Evolutionary conservation across 2,797 vertebrate genomes (phyloP), one percentile per base, ranked within the genome.

Genomic region (Zalophus californianus): DNA sequence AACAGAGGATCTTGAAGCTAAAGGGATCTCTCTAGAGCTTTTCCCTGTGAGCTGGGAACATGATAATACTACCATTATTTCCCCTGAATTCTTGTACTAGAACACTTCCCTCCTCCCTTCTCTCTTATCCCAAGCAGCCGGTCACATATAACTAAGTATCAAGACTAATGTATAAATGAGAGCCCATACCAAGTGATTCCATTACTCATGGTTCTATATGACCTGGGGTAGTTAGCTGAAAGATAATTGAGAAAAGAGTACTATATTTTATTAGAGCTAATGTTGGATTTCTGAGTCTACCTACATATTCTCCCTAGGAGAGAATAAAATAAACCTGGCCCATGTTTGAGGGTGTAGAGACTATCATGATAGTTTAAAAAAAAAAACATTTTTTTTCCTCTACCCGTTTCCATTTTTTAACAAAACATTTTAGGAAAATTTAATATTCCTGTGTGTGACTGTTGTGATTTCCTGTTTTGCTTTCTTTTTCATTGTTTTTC

Each of bases 351-450:
- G 29, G 25, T 0, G n/a, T 79, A 80, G 44, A 56, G 11, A 75
- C 35, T 85, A 9, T 83, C 52, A 52, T 83, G 52, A 62, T 68
- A 90, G 41, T 85, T 95, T 95, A 60, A 50, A 35, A 35, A 35
- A 35, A 60, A 35, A 85, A 66, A 60, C 7, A n/a, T 12, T 32
- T 50, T 38, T 48, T 75, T 62, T 48, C 13, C 12, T 90, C 13
- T 78, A 32, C 38, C 14, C 41, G 90, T 93, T 72, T 68, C 66
- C 18, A 70, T 66, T 58, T 70, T 79, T 95, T 72, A 73, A 84
- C 58, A 83, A 79, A 75, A 75, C 12, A 29, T 50, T 93, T 95
- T 93, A 96, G 38, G 66, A 78, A 72, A 95, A 60, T 48, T 58
- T 77, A 88, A 38, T 78, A 83, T 84, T 84, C 23, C 15, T 87